A percentile compares a stretch with the other conserved stretches of the same genome.
Evolutionary conservation across 53 echinoderm and acorn worm species (phyloP).

Genomic region (Crossaster papposus): DNA sequence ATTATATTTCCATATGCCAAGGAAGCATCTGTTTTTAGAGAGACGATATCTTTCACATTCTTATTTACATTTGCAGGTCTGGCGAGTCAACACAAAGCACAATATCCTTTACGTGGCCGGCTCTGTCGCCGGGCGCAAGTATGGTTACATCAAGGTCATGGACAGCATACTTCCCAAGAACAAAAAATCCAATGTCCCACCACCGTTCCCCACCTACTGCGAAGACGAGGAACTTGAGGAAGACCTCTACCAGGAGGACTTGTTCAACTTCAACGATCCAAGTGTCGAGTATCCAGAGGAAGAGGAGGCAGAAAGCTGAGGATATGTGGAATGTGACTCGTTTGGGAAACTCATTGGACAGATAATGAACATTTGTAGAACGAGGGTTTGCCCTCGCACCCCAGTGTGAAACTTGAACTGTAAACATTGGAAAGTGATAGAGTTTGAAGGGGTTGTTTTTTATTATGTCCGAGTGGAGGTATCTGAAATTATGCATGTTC

Average conservation of each 20-base stretch:
- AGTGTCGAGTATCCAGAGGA: slow-evolving; percentile 87
- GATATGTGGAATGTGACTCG: not conserved
- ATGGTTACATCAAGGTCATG: slow-evolving; percentile 80
- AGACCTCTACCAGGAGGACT: slow-evolving; percentile 73
- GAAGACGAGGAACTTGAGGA: slow-evolving; percentile 70
- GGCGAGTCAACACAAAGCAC: slow-evolving; percentile 89
- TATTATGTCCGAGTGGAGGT: too few species aligned
- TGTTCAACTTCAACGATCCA: slow-evolving; percentile 60
- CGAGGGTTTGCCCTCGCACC: not conserved
- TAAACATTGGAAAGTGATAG: too few species aligned
- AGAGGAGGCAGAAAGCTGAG: slow-evolving; percentile 62
- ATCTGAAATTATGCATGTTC: too few species aligned
- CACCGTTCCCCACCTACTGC: slow-evolving; percentile 87
- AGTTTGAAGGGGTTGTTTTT: too few species aligned
- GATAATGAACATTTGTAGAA: not conserved
- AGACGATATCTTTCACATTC: too few species aligned
- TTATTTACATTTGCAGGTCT: slow-evolving; percentile 66
- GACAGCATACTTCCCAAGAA: slow-evolving; percentile 62
- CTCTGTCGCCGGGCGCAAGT: slow-evolving; percentile 66
- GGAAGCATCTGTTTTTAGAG: too few species aligned
- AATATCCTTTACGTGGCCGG: slow-evolving; percentile 89
- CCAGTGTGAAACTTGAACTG: too few species aligned
- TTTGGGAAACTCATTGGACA: not conserved
- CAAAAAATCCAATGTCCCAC: slow-evolving; percentile 28
- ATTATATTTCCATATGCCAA: too few species aligned